These are phyloP conservation scores for Botia kubotai DNA, from an alignment of 2,797 vertebrate species.

Conservation along the genomic window DNA sequence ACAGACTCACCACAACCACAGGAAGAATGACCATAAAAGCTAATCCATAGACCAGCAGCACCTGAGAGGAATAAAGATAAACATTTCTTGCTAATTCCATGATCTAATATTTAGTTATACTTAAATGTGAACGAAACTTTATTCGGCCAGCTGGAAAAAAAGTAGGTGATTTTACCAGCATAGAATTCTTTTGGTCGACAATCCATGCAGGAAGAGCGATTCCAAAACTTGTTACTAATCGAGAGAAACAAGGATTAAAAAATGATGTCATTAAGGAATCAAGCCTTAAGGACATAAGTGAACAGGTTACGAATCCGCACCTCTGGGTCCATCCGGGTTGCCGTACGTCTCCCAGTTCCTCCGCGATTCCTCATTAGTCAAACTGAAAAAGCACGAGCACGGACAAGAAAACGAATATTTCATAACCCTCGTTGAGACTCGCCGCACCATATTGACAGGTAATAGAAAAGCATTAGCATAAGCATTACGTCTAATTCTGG, in stretches of 20 bases:
- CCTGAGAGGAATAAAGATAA: constrained; percentile 71
- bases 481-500: background rate
- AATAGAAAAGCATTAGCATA: background rate
- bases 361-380: constrained; percentile 94
- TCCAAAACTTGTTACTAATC: constrained; percentile 92
- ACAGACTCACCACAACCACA: constrained; percentile 91
- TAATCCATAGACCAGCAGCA: constrained; percentile 94
- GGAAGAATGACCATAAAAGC: constrained; percentile 99
- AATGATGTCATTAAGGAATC: background rate
- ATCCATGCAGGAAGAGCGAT: constrained; percentile 99
- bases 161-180: constrained; percentile 82
- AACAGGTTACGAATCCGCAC: constrained; percentile 68
- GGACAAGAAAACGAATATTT: background rate
- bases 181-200: constrained; percentile 98
- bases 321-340: constrained; percentile 97
- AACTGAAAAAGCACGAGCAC: constrained; percentile 70
- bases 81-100: background rate
- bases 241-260: constrained; percentile 1
- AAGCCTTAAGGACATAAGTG: background rate
- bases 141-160: background rate
- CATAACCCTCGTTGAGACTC: background rate
- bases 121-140: background rate
- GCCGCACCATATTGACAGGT: background rate
- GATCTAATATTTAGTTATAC: background rate
- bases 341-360: constrained; percentile 93